Evolutionary conservation across 2,888 invertebrate genomes (phyloP), one percentile per base, ranked within the genome.

Genomic region (Melanchra persicariae): DNA sequence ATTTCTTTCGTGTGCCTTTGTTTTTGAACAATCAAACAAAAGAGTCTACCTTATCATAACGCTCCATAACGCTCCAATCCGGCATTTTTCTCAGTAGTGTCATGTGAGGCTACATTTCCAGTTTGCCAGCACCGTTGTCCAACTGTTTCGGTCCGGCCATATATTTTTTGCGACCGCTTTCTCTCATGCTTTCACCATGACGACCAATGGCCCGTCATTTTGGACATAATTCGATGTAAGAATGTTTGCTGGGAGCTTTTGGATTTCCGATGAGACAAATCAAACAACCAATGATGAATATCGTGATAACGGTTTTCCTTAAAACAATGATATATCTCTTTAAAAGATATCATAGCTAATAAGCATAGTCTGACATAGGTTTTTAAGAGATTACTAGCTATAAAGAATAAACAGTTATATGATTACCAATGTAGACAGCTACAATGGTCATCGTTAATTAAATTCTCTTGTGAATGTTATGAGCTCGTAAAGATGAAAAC

Each of bases 151-250:
- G 83, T 63, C 79, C 79, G 76, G 72, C 74, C 19, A 34, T 82
- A 75, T 79, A 79, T 91, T 90, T 90, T 91, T 90, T 89, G 87
- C 87, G 81, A 84, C 85, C 75, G 79, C 91, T 92, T 92, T 92
- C 92, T 89, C 92, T 87, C 78, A 76, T 82, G 88, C 92, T 92
- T 92, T 92, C 92, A 85, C 91, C 85, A 84, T 82, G 80, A 79
- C 86, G 75, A 72, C 80, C 82, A 65, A 77, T 77, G 84, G 74
- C 79, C 69, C 59, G 74, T 77, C 72, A 84, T 87, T 88, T 87
- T 81, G 85, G 84, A 68, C 80, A 80, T 83, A 78, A 86, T 86
- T 84, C 84, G 80, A 85, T 77, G 72, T 74, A 59, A 43, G 77
- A 80, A 71, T 78, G 63, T 66, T 62, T 52, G 60, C 51, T 43